Evolutionary conservation across 2,113 vertebrate species (phyloP).

Genomic region (Tretioscincus oriximinensis): DNA sequence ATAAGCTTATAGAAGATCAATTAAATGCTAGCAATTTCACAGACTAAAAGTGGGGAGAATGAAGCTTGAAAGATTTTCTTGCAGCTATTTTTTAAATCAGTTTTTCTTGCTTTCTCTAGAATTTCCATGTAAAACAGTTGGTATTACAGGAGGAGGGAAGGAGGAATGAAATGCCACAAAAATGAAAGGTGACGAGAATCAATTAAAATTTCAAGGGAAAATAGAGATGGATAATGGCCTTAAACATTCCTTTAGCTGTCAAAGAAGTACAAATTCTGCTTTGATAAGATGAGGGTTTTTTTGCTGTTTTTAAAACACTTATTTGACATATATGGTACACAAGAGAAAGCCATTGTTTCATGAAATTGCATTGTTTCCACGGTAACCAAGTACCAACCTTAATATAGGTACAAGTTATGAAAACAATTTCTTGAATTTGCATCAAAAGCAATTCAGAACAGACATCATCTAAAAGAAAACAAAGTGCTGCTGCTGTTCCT

Average conservation of each 20-base stretch:
- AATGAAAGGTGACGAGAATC: constrained; percentile 57
- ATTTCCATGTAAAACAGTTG: constrained; percentile 56
- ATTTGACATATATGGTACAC: constrained; percentile 63
- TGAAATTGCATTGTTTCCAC: constrained; percentile 74
- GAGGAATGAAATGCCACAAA: constrained; percentile 45
- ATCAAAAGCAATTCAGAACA: constrained; percentile 58
- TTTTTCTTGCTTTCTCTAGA: constrained; percentile 45
- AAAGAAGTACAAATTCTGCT: constrained; percentile 67
- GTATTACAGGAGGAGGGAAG: constrained; percentile 10
- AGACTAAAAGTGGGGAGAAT: constrained; percentile 62
- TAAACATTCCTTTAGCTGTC: constrained; percentile 64
- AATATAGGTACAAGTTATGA: constrained; percentile 72
- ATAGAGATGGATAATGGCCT: constrained; percentile 61
- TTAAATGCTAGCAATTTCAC: constrained; percentile 69
- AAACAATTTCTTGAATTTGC: constrained; percentile 68
- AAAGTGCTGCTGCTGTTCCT: constrained; percentile 33
- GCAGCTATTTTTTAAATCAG: constrained; percentile 58
- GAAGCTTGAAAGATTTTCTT: constrained; percentile 55
- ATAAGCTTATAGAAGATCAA: constrained; percentile 75
- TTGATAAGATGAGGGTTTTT: constrained; percentile 66
- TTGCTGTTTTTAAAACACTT: constrained; percentile 58
- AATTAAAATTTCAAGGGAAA: constrained; percentile 66
- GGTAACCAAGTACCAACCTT: constrained; percentile 74
- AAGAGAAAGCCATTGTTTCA: constrained; percentile 74
- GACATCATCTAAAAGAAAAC: constrained; percentile 45